Evolutionary conservation across 2,888 invertebrate species (phyloP), one percentile per base, ranked within the genome.

Genomic region (Helicoverpa assulta): DNA sequence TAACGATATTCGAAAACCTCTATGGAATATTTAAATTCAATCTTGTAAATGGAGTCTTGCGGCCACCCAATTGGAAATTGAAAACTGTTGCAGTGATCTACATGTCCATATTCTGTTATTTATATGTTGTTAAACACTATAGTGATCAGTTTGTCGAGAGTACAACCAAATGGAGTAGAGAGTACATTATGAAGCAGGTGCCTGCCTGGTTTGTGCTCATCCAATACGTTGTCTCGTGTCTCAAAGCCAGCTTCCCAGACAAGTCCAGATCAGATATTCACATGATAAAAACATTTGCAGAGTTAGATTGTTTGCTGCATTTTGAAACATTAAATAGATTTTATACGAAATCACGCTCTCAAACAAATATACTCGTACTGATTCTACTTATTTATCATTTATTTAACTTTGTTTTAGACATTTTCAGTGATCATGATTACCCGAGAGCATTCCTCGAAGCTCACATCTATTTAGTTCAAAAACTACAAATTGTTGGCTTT

Each of bases 251-350:
- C 4, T 86, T 87, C 61, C 26, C 82, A n/a, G 74, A 85, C 8
- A 78, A 76, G n/a, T 75, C 80, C 18, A 76, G 71, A 3, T 50
- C 21, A 10, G 86, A 86, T 63, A 86, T 88, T 29, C 65, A 71
- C 12, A 83, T 91, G 5, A 33, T 90, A 1, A 80, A 74, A 47
- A 72, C 80, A 3, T 76, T 91, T 18, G 84, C 87, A 0, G 76
- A 86, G 6, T 70, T 90, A 4, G 91, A 92, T 56, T 68, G 63
- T 5, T 80, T 71, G 59, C 73, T 90, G 8, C 76, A 73, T 10
- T 70, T 85, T 6, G 85, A 83, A 58, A 82, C 71, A 3, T 70
- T 66, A n/a, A 67, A 81, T 16, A 76, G 80, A 8, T 88, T 83
- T 67, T 89, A 89, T 60, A 82, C 69, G 58, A 85, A 83, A 51